Conservation (phyloP, 2,888 invertebrate species). For the Drosophila neoperkinsi region DNA sequence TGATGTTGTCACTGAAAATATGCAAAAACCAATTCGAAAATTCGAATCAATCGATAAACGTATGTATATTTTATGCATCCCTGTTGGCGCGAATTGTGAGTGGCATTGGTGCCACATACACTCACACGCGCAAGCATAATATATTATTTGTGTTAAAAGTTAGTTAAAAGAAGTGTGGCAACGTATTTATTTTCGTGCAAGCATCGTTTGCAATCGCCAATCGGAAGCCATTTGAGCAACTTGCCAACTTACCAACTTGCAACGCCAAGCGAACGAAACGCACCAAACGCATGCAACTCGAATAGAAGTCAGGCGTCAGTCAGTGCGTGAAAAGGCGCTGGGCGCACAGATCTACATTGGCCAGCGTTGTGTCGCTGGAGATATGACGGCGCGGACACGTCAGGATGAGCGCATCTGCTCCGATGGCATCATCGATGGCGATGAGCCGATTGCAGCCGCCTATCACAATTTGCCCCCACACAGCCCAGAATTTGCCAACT, state of each 20-base stretch:
- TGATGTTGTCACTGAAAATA: not conserved
- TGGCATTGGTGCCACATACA: constrained; percentile 60
- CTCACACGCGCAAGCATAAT: constrained; percentile 64
- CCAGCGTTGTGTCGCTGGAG: constrained; percentile 41
- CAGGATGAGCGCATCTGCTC: constrained; percentile 66
- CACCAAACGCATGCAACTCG: constrained; percentile 56
- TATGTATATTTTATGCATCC: constrained; percentile 22
- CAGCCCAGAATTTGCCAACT: constrained; percentile 58
- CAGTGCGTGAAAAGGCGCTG: constrained; percentile 49
- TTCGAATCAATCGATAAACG: constrained; percentile 34
- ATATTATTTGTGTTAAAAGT: constrained; percentile 65
- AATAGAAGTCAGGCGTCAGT: constrained; percentile 53
- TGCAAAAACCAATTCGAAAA: not conserved
- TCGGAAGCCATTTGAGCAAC: constrained; percentile 14
- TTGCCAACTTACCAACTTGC: constrained; percentile 21
- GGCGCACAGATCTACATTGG: constrained; percentile 21
- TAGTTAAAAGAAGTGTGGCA: constrained; percentile 39
- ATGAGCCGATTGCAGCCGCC: constrained; percentile 40
- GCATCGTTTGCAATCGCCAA: constrained; percentile 15
- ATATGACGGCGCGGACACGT: constrained; percentile 69
- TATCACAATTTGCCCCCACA: constrained; percentile 60
- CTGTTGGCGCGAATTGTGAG: constrained; percentile 34
- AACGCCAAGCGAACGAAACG: constrained; percentile 11
- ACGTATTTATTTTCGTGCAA: constrained; percentile 39
- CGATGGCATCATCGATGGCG: constrained; percentile 45